Evolutionary conservation across 2,888 invertebrate genomes (phyloP), one percentile per base, ranked within the genome.

Genomic region (Thera britannica): DNA sequence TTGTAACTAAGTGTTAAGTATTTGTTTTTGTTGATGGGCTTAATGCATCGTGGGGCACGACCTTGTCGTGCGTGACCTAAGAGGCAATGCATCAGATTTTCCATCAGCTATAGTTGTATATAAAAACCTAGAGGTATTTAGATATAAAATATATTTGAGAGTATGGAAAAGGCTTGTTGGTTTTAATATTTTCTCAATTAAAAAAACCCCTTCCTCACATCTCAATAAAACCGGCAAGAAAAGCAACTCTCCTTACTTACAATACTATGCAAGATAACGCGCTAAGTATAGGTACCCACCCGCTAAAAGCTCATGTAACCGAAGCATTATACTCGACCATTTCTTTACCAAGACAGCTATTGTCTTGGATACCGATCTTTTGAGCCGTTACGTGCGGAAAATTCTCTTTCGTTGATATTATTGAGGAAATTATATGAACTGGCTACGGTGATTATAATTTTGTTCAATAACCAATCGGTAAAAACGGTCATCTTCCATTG

Each of bases 271-370:
- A 71, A 75, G 75, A 76, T 77, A 75, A 78, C 72, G 72, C 70
- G 74, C 70, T 72, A 72, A 71, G 64, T 71, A 78, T 63, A 41
- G 41, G 41, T 41, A 41, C 7, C 5, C 7, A 75, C 68, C 76
- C 76, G 78, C 74, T 78, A 79, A 83, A 81, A 79, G 79, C 72
- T 76, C 69, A 71, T 75, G 75, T 78, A 77, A 80, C 76, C 77
- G 72, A 74, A 79, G 75, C 77, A 74, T 79, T 79, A 77, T 75
- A 76, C 76, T 75, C 77, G 74, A 63, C 75, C 73, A 74, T 80
- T 80, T 72, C 72, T 82, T 79, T 68, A 55, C 59, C 49, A 68
- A 77, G 75, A 74, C 79, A 70, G 77, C 76, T 76, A 79, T 83
- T 81, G 80, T 81, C 70, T 74, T 51, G 56, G 60, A 64, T 73